These are phyloP conservation scores for Celastrina argiolus DNA, from an alignment of 2,888 invertebrate genomes.

Conservation along the genomic window DNA sequence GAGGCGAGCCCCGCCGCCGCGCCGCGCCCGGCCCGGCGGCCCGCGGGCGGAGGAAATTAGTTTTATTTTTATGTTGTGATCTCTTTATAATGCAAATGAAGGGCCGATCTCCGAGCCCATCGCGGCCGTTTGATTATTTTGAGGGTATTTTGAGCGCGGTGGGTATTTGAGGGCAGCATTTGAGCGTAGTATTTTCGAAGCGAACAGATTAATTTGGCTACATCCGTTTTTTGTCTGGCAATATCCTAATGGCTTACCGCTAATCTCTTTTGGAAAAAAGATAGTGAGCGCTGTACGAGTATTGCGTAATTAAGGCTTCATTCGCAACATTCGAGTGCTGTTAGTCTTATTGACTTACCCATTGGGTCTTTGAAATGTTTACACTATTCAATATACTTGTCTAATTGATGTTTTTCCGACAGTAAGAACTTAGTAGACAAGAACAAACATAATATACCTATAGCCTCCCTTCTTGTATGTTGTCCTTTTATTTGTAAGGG, in stretches of 20 bases:
- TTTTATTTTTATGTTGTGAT: conserved; percentile 11
- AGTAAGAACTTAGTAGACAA: too few relatives aligned
- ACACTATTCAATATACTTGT: too few relatives aligned
- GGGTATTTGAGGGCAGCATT: neutral
- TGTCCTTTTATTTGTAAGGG: too few relatives aligned
- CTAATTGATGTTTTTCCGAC: too few relatives aligned
- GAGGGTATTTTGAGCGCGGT: neutral
- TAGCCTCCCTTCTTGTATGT: too few relatives aligned
- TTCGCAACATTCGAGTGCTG: too few relatives aligned
- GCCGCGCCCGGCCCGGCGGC: neutral
- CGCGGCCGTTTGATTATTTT: neutral
- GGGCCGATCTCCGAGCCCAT: neutral
- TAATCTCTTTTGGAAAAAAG: neutral
- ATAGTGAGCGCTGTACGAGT: too few relatives aligned
- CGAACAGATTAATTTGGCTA: neutral
- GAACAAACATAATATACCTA: too few relatives aligned
- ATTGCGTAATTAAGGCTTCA: too few relatives aligned
- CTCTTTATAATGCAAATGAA: conserved; percentile 14
- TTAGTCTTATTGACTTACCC: too few relatives aligned
- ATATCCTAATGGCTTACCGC: neutral
- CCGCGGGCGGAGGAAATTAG: conserved; percentile 3
- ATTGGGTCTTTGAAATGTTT: too few relatives aligned
- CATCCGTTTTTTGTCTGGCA: neutral
- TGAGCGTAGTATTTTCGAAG: neutral
- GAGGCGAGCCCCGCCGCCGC: neutral